Evolutionary conservation across 1,140 invertebrate species (phyloP).

Genomic region (Microplitis mediator): DNA sequence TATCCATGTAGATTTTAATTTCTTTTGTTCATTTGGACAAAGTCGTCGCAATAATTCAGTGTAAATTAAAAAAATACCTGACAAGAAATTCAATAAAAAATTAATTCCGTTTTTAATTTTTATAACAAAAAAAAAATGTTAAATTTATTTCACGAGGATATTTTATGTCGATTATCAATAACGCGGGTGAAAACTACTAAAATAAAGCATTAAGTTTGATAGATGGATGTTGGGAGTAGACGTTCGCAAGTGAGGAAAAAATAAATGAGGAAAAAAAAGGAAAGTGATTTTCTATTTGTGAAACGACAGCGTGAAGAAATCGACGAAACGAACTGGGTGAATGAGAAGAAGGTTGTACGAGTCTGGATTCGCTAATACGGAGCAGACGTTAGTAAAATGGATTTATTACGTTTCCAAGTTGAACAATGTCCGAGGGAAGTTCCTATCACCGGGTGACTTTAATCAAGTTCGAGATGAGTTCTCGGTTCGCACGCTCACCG

Average conservation of each 20-base stretch:
- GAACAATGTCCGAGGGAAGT: conserved; percentile 41
- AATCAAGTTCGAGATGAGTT: conserved; percentile 40
- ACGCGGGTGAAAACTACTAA: too few relatives aligned
- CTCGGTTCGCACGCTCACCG: not conserved
- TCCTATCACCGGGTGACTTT: conserved; percentile 40
- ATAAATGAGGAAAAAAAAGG: not conserved
- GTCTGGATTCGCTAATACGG: conserved; percentile 23
- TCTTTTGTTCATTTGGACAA: too few relatives aligned
- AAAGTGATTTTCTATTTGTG: not conserved
- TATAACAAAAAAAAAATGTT: too few relatives aligned
- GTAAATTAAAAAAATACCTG: too few relatives aligned
- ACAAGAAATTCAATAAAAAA: too few relatives aligned
- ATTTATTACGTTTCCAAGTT: conserved; percentile 45
- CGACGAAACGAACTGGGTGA: not conserved
- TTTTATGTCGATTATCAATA: too few relatives aligned
- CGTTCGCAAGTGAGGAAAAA: not conserved
- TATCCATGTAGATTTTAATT: too few relatives aligned
- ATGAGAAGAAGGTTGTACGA: conserved; percentile 17
- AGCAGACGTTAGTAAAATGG: conserved; percentile 21
- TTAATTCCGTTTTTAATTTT: too few relatives aligned
- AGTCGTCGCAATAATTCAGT: too few relatives aligned
- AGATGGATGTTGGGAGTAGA: not conserved
- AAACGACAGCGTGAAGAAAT: not conserved
- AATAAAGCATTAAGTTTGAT: not conserved
- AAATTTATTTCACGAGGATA: too few relatives aligned